Evolutionary conservation across 1,140 invertebrate genomes (phyloP).

Genomic region (Onthophagus taurus): DNA sequence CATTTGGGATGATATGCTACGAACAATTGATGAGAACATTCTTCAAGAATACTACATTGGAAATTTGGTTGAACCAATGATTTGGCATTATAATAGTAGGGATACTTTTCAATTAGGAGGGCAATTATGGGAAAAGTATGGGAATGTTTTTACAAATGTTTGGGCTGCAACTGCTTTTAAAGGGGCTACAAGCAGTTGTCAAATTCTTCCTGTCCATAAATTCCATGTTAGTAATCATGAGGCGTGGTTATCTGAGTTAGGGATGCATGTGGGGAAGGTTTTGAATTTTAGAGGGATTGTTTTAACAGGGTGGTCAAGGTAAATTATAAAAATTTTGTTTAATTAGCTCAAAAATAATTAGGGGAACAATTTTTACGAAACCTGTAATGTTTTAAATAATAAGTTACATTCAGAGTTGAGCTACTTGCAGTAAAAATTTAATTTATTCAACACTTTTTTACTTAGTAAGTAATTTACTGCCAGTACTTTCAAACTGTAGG

Average conservation of each 20-base stretch:
- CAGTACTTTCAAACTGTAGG: too few relatives aligned
- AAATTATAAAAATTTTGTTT: too few relatives aligned
- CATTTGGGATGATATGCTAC: slow-evolving; percentile 92
- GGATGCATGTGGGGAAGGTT: slow-evolving; percentile 41
- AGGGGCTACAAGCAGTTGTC: slow-evolving; percentile 50
- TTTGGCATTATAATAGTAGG: slow-evolving; percentile 56
- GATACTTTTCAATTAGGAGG: slow-evolving; percentile 28
- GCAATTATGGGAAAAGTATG: slow-evolving; percentile 66
- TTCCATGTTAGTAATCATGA: slow-evolving; percentile 61
- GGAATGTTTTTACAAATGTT: slow-evolving; percentile 67
- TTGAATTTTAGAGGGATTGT: slow-evolving; percentile 51
- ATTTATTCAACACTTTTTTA: too few relatives aligned
- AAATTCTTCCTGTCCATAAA: slow-evolving; percentile 45
- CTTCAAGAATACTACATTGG: slow-evolving; percentile 36
- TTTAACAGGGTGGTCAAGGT: slow-evolving; percentile 66
- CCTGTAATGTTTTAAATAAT: too few relatives aligned
- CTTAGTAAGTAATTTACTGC: too few relatives aligned
- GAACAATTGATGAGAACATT: slow-evolving; percentile 44
- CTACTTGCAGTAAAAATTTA: too few relatives aligned
- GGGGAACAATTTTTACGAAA: too few relatives aligned
- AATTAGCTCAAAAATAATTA: too few relatives aligned
- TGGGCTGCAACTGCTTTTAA: slow-evolving; percentile 88
- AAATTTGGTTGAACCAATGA: slow-evolving; percentile 71
- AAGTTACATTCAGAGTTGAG: too few relatives aligned
- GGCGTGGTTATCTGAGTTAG: slow-evolving; percentile 51